Evolutionary conservation across 2,113 vertebrate species (phyloP).

Genomic region (Rhinogobius similis): DNA sequence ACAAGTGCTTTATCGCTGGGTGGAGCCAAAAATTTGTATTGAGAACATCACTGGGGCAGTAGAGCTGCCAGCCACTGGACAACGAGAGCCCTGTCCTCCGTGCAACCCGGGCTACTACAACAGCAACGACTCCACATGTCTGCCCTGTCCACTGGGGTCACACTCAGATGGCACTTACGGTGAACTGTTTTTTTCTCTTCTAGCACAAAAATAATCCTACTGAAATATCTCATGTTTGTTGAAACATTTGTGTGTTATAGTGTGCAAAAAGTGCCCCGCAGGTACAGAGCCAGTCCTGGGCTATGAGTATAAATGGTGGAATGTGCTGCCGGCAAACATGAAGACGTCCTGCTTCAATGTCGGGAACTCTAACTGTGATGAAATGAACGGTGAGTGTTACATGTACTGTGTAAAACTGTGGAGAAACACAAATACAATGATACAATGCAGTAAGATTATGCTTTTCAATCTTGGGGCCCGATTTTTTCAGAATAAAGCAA

Average conservation of each 20-base stretch:
- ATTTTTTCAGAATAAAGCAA: no score
- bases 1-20: slow-evolving; percentile 91
- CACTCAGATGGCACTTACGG: slow-evolving; percentile 89
- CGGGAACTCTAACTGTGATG: slow-evolving; percentile 93
- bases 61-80: slow-evolving; percentile 86
- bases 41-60: slow-evolving; percentile 82
- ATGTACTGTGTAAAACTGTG: neutral
- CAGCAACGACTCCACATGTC: slow-evolving; percentile 88
- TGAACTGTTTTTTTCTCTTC: slow-evolving; percentile 49
- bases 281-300: slow-evolving; percentile 91
- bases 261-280: slow-evolving; percentile 87
- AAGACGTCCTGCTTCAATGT: slow-evolving; percentile 98
- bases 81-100: slow-evolving; percentile 89
- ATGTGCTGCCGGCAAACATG: slow-evolving; percentile 91
- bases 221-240: neutral
- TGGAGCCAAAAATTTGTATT: slow-evolving; percentile 93
- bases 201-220: neutral
- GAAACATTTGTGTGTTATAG: slow-evolving; percentile 63
- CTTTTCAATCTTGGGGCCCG: neutral
- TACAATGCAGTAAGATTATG: no score
- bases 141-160: slow-evolving; percentile 86
- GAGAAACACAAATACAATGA: neutral
- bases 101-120: slow-evolving; percentile 97
- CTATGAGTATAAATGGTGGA: slow-evolving; percentile 99
- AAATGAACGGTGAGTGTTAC: slow-evolving; percentile 90